Percentiles rank a stretch among this genome's conserved stretches.
Conservation (phyloP, 2,113 vertebrate species). For the Strigops habroptila region DNA sequence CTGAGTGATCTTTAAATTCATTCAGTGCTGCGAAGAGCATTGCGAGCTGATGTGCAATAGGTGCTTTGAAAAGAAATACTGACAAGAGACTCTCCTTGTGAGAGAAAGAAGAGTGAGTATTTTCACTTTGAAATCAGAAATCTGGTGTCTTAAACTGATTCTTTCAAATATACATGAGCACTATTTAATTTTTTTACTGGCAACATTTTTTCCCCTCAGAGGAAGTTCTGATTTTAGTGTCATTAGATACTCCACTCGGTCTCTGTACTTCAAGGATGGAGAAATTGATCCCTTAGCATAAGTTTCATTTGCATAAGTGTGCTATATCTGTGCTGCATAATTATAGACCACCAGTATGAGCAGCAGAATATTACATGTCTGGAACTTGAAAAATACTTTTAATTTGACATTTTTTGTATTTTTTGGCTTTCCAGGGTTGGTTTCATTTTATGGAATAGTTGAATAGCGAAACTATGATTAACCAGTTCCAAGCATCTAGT, state of each 20-base stretch:
- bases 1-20: background rate
- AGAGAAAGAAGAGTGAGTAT: background rate
- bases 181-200: background rate
- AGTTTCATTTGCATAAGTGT: constrained; percentile 17
- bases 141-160: background rate
- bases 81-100: background rate
- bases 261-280: background rate
- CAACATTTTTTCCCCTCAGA: background rate
- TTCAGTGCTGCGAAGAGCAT: background rate
- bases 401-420: background rate
- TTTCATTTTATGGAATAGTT: background rate
- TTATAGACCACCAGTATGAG: background rate
- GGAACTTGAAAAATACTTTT: background rate
- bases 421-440: background rate
- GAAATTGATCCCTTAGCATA: background rate
- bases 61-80: background rate
- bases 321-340: background rate
- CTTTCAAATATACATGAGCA: background rate
- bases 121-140: background rate
- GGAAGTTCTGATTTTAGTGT: background rate
- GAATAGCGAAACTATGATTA: background rate
- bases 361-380: background rate
- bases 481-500: background rate
- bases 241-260: background rate
- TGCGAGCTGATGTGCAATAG: background rate